phyloP scores from a whole-genome alignment of 2,888 invertebrate species.

The Andrena haemorrhoa region DNA sequence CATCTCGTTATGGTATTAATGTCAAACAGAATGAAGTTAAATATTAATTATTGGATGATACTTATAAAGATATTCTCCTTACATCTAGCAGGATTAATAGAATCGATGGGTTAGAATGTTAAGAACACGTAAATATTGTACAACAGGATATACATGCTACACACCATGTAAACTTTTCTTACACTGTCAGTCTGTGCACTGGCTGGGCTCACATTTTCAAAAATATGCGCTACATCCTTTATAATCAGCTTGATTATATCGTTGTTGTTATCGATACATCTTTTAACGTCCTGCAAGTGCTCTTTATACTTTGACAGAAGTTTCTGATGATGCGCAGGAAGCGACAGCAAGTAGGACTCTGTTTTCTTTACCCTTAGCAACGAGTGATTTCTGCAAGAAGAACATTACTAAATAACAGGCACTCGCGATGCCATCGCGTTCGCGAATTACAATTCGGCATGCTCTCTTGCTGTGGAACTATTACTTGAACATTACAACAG shows the following conservation, averaged over 20 bases:
- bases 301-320: constrained; percentile 91
- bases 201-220: constrained; percentile 89
- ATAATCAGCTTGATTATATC: constrained; percentile 90
- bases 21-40: constrained; percentile 4
- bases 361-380: constrained; percentile 91
- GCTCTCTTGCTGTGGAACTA: background rate
- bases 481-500: background rate
- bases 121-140: constrained; percentile 34
- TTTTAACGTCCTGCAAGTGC: constrained; percentile 91
- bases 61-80: constrained; percentile 1
- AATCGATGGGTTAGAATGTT: background rate
- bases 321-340: constrained; percentile 91
- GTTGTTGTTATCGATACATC: constrained; percentile 92
- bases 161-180: constrained; percentile 75
- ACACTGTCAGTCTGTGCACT: constrained; percentile 81
- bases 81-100: background rate
- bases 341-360: constrained; percentile 90
- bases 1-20: background rate
- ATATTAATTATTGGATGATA: background rate
- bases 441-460: background rate
- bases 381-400: constrained; percentile 89
- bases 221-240: constrained; percentile 92
- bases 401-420: constrained; percentile 18
- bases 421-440: background rate
- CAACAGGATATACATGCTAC: constrained; percentile 68